Percentiles rank a stretch among this genome's conserved stretches.
Evolutionary conservation across 2,113 vertebrate genomes (phyloP).

Genomic region (Pseudorhombus dupliciocellatus): DNA sequence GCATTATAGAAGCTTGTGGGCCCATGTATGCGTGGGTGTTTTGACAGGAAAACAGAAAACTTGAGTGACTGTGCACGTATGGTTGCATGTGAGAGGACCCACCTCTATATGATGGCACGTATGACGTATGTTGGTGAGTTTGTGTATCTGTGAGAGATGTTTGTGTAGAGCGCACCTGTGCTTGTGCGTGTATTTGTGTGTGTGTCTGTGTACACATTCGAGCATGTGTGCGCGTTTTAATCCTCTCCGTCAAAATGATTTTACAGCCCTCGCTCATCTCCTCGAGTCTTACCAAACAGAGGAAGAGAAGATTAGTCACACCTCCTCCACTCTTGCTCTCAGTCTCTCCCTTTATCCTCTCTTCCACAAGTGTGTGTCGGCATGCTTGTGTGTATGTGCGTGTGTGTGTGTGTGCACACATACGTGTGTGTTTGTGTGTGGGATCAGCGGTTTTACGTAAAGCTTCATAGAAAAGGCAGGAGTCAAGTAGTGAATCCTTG

Average conservation of each 20-base stretch:
- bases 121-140: slow-evolving; percentile 12
- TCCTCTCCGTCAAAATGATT: slow-evolving; percentile 79
- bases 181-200: background rate
- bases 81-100: slow-evolving; percentile 7
- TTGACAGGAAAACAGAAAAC: slow-evolving; percentile 27
- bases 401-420: background rate
- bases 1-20: slow-evolving; percentile 13
- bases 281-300: slow-evolving; percentile 72
- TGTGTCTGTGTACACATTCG: slow-evolving; percentile 1
- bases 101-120: slow-evolving; percentile 4
- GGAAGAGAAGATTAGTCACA: slow-evolving; percentile 80
- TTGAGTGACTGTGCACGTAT: background rate
- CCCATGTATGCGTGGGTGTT: slow-evolving; percentile 27
- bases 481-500: slow-evolving; percentile 73
- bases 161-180: slow-evolving; percentile 29
- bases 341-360: slow-evolving; percentile 71
- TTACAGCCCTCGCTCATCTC: slow-evolving; percentile 77
- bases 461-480: slow-evolving; percentile 71
- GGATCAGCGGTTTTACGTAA: slow-evolving; percentile 71
- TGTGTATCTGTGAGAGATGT: slow-evolving; percentile 33
- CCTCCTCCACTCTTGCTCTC: slow-evolving; percentile 73
- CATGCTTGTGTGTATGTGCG: background rate
- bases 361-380: slow-evolving; percentile 59
- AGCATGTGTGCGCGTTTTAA: slow-evolving; percentile 58
- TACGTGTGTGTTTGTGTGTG: slow-evolving; percentile 54